Base-by-base conservation (phyloP, 2,888 invertebrate genomes). In the Microctonus hyperodae region DNA sequence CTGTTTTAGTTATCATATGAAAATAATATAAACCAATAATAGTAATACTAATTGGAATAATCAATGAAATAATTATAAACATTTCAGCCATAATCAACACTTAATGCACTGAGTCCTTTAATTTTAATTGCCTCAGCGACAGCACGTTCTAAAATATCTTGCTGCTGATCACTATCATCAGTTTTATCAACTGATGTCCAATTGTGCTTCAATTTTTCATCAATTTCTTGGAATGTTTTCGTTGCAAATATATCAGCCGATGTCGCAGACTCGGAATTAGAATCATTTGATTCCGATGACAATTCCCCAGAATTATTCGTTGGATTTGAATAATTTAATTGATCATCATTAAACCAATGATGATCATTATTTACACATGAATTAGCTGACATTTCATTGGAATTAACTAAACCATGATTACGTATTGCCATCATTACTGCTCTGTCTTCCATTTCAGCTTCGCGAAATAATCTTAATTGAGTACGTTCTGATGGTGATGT, bases 341-440 rank as follows among this genome's bases (percentile, higher is more conserved):
- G 35, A 23, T 57, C 66, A 48, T 65, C 68, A 16, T 61, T 67
- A 25, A 70, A 63, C 25, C 74, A 70, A 55, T 74, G 69, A 16
- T 64, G 69, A 0, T 76, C 63, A 51, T 75, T 73, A 31, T 75
- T 6, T 16, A 44, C 44, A 44, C 44, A 44, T 44, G 44, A 44
- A 44, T 16, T 44, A 44, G 44, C 62, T 1, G 73, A 67, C n/a
- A 74, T 64, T 20, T 75, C 72, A n/a, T 70, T 56, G 0, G 78
- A 71, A 60, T 76, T 77, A 22, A 80, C 78, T 66, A 92, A 82
- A 0, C 91, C 91, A 77, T 91, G 90, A 61, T 90, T 90, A 64
- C 89, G 89, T 75, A 92, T 92, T 3, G 92, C 92, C 91, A 91
- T 91, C 33, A 89, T 83, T 64, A 92, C 91, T 1, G 91, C 91